Evolutionary conservation across 2,113 vertebrate genomes (phyloP), one percentile per base, ranked within the genome.

Genomic region (Centropristis striata): DNA sequence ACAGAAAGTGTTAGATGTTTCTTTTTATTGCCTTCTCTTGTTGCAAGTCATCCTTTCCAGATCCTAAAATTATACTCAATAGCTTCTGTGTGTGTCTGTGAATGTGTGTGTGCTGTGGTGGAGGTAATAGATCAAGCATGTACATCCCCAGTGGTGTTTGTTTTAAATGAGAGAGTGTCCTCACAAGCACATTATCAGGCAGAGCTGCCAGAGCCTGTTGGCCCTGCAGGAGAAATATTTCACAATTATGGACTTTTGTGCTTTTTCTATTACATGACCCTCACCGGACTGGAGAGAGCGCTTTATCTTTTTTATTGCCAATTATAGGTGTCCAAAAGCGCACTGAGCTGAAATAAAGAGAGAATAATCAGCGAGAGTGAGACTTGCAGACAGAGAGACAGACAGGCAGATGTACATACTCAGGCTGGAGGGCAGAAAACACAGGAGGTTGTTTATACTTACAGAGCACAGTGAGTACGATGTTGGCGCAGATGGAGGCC

Each of bases 181-280:
- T 85, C 87, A 83, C 75, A 76, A 84, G 82, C 67, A 71, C 80
- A 91, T 87, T 91, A 88, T 87, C 81, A 68, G 80, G 71, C 78
- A 42, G 81, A 64, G 82, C 87, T 86, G 77, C 85, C 82, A 75
- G 68, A 90, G 81, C 66, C 81, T 68, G 76, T 68, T 82, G 81
- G 86, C 83, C 88, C 85, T 73, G 66, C 57, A 87, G 87, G 85
- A 80, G 70, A 83, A 77, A 92, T 90, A 92, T 92, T 89, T 93
- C 90, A 92, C 91, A 89, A 92, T 90, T 86, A 88, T 91, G 81
- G 90, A 90, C 91, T 87, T 92, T 89, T 88, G 83, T 85, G 84
- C 71, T 77, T 87, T 91, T 89, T 88, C 84, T 83, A 85, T 89
- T 88, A 85, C 83, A 88, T 80, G 85, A 89, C 85, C 90, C 87